Conservation (phyloP, 2,797 vertebrate genomes). For the Mallotus villosus region DNA sequence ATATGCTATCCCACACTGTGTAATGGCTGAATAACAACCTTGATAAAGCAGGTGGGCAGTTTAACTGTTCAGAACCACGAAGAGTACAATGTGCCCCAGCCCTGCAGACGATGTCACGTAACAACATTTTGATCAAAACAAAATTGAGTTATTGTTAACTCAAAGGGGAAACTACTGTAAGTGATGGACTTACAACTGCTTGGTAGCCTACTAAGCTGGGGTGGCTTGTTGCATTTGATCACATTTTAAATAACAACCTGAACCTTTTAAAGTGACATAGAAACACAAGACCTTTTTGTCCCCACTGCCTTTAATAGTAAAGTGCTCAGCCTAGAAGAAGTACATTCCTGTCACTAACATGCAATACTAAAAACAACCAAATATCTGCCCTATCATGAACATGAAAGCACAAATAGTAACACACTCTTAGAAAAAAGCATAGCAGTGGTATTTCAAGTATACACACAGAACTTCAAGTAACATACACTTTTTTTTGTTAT, state of each 20-base stretch:
- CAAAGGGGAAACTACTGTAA: not conserved
- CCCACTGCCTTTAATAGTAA: conserved; percentile 78
- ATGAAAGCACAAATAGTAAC: conserved; percentile 65
- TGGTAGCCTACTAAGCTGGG: too few species aligned
- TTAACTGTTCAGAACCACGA: not conserved
- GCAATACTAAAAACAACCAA: conserved; percentile 78
- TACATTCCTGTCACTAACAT: conserved; percentile 80
- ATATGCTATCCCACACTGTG: too few species aligned
- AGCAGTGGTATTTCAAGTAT: conserved; percentile 70
- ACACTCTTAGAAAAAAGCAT: conserved; percentile 59
- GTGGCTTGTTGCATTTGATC: too few species aligned
- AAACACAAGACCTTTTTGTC: conserved; percentile 49
- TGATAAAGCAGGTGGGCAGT: not conserved
- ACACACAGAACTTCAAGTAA: conserved; percentile 74
- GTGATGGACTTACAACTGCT: too few species aligned
- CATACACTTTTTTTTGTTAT: conserved; percentile 48
- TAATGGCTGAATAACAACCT: not conserved
- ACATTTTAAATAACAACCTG: not conserved
- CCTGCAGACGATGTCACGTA: not conserved
- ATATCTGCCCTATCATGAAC: conserved; percentile 60
- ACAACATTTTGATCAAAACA: too few species aligned
- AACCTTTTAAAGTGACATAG: conserved; percentile 18
- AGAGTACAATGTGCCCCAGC: not conserved
- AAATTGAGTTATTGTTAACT: too few species aligned
- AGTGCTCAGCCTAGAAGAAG: conserved; percentile 75